phyloP scores from a whole-genome alignment of 1,140 invertebrate species.

The Apis florea region DNA sequence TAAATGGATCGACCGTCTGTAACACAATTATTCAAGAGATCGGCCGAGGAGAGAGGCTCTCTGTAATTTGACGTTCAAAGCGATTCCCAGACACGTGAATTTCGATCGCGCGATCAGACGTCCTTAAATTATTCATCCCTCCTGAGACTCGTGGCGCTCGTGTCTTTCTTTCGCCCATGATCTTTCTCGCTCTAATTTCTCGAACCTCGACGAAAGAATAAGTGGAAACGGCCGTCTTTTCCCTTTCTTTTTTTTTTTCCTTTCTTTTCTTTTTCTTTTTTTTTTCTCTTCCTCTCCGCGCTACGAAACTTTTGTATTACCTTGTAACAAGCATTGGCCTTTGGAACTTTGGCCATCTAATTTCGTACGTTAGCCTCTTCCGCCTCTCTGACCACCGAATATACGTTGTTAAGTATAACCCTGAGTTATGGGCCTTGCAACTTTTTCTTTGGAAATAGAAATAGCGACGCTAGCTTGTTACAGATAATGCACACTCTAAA shows the following conservation, averaged over 20 bases:
- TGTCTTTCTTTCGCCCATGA: background rate
- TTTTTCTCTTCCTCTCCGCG: background rate
- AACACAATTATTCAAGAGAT: slow-evolving; percentile 66
- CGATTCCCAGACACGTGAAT: slow-evolving; percentile 65
- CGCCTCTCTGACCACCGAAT: slow-evolving; percentile 32
- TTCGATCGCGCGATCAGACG: slow-evolving; percentile 60
- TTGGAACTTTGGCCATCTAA: slow-evolving; percentile 52
- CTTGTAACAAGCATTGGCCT: slow-evolving; percentile 56
- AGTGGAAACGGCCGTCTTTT: slow-evolving; percentile 44
- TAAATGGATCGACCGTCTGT: slow-evolving; percentile 66
- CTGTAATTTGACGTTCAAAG: slow-evolving; percentile 67
- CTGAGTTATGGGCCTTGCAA: slow-evolving; percentile 42
- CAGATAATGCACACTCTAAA: no score
- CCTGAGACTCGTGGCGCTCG: slow-evolving; percentile 35
- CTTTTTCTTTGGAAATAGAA: background rate
- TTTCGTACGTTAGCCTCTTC: slow-evolving; percentile 48
- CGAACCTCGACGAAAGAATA: slow-evolving; percentile 45
- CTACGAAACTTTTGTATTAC: slow-evolving; percentile 59
- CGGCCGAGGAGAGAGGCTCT: slow-evolving; percentile 50
- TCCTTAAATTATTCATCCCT: slow-evolving; percentile 66
- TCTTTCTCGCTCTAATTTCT: background rate
- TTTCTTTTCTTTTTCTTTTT: no score
- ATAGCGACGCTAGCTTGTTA: background rate
- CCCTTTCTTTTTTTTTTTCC: slow-evolving; percentile 19
- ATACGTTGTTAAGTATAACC: slow-evolving; percentile 46